A percentile compares a stretch with the other conserved stretches of the same genome.
These are phyloP conservation scores for Parus major DNA, from an alignment of 2,113 vertebrate genomes.

Conservation along the genomic window DNA sequence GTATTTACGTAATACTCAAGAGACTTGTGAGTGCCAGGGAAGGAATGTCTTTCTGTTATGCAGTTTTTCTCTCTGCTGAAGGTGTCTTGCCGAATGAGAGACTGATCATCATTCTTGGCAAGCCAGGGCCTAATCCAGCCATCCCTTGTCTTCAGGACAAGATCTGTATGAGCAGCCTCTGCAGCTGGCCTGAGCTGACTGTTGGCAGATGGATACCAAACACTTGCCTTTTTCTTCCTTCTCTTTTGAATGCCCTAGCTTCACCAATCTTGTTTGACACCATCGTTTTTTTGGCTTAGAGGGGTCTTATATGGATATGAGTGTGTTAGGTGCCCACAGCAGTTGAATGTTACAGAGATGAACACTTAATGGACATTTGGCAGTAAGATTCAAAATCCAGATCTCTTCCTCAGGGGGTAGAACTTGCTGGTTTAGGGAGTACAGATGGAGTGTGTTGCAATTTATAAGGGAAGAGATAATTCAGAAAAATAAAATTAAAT, in stretches of 20 bases:
- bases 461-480: not conserved
- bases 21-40: not conserved
- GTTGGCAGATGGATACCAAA: not conserved
- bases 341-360: not conserved
- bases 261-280: not conserved
- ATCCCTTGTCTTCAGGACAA: not conserved
- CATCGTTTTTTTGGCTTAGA: not conserved
- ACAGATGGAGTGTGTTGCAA: not conserved
- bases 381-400: not conserved
- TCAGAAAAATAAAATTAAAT: not conserved
- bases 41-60: not conserved
- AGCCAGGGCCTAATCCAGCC: not conserved
- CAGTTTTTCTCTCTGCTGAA: not conserved
- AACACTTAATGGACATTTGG: accelerated
- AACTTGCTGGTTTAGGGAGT: not conserved
- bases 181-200: not conserved
- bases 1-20: not conserved
- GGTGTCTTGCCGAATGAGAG: not conserved
- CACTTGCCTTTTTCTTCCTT: not conserved
- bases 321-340: not conserved
- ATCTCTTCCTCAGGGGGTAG: not conserved
- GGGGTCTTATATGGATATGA: not conserved
- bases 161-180: not conserved
- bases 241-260: not conserved
- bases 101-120: not conserved